Conservation (phyloP, 2,888 invertebrate species). For the Allophyes oxyacanthae region DNA sequence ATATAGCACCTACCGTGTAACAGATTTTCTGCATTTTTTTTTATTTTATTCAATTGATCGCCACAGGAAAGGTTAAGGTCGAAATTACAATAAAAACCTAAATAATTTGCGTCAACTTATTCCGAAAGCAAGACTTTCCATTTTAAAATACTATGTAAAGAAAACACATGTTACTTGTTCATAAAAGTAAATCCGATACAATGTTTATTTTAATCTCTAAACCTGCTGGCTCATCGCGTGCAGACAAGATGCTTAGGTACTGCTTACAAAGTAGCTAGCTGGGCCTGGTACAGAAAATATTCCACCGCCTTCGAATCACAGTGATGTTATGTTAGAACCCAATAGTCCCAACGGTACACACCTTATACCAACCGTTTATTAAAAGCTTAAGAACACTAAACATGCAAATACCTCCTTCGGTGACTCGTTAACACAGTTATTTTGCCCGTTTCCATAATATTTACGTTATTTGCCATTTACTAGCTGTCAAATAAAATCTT, state of each 20-base stretch:
- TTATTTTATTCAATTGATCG: too few species aligned
- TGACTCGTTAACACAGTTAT: conserved; percentile 37
- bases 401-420: conserved; percentile 29
- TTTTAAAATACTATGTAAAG: too few species aligned
- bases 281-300: not conserved
- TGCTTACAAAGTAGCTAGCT: not conserved
- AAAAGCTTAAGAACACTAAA: conserved; percentile 19
- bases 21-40: too few species aligned
- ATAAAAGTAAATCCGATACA: too few species aligned
- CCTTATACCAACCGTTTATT: conserved; percentile 38
- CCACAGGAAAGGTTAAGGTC: too few species aligned
- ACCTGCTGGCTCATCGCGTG: too few species aligned
- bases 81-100: too few species aligned
- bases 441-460: conserved; percentile 23
- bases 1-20: too few species aligned
- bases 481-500: conserved; percentile 33
- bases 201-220: too few species aligned
- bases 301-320: not conserved
- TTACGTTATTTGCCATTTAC: conserved; percentile 26
- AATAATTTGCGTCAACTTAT: too few species aligned
- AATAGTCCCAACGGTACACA: conserved; percentile 38
- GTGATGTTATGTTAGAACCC: conserved; percentile 11
- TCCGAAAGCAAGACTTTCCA: too few species aligned
- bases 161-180: too few species aligned
- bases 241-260: not conserved